Percentiles rank a stretch among this genome's conserved stretches.
These are phyloP conservation scores for Catocala nupta DNA, from an alignment of 2,888 invertebrate species.

Conservation along the genomic window DNA sequence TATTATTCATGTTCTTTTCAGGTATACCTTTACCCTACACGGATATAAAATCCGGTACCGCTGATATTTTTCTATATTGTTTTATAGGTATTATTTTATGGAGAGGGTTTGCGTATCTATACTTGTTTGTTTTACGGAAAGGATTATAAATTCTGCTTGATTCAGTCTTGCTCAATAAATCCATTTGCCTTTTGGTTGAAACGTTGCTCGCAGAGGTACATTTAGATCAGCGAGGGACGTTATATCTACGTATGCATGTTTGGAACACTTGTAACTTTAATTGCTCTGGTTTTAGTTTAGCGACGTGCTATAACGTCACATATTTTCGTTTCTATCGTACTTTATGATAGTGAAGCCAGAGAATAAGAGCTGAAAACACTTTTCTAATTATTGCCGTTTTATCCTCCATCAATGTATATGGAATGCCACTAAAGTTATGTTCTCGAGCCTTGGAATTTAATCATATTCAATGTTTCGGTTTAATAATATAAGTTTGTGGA, in stretches of 20 bases:
- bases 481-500: constrained; percentile 55
- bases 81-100: constrained; percentile 31
- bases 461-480: constrained; percentile 33
- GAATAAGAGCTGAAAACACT: constrained; percentile 2
- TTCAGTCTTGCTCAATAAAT: constrained; percentile 35
- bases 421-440: constrained; percentile 15
- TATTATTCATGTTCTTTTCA: constrained; percentile 56
- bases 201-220: constrained; percentile 18
- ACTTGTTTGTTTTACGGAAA: constrained; percentile 19
- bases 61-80: constrained; percentile 30
- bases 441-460: constrained; percentile 29
- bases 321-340: not conserved
- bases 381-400: constrained; percentile 9
- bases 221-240: constrained; percentile 21
- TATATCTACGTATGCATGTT: constrained; percentile 27
- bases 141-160: constrained; percentile 36
- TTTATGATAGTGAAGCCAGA: constrained; percentile 3
- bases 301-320: constrained; percentile 13
- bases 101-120: constrained; percentile 32
- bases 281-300: constrained; percentile 35
- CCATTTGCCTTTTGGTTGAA: constrained; percentile 25
- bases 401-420: constrained; percentile 5
- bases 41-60: constrained; percentile 44
- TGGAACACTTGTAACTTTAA: constrained; percentile 44
- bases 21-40: constrained; percentile 31